Conservation (phyloP, 2,113 vertebrate genomes). For the Oncorhynchus gorbuscha region DNA sequence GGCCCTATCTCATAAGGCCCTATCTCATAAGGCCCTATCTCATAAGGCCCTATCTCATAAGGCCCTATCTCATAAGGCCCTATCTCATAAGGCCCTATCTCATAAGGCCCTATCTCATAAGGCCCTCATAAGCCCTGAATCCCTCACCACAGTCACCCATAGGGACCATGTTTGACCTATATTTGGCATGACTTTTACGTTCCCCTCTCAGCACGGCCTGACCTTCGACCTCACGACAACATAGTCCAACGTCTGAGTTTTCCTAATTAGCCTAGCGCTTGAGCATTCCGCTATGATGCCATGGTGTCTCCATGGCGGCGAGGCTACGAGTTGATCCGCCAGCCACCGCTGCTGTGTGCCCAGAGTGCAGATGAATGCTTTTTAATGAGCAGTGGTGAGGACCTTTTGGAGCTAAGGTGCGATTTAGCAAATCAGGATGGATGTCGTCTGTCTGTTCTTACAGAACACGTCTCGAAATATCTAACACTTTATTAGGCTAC, state of each 20-base stretch:
- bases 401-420: constrained; percentile 10
- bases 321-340: too few relatives aligned
- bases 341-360: constrained; percentile 13
- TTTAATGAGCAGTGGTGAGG: constrained; percentile 52
- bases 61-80: too few relatives aligned
- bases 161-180: constrained; percentile 38
- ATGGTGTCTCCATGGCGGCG: too few relatives aligned
- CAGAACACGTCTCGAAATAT: background rate
- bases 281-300: too few relatives aligned
- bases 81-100: too few relatives aligned
- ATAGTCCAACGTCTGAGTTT: constrained; percentile 13
- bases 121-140: background rate
- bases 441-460: constrained; percentile 13
- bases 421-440: constrained; percentile 7
- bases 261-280: too few relatives aligned
- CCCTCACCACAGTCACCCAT: constrained; percentile 9
- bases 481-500: too few relatives aligned
- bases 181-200: constrained; percentile 34
- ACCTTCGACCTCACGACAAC: background rate
- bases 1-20: too few relatives aligned
- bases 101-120: background rate
- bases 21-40: background rate
- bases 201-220: constrained; percentile 24
- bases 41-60: too few relatives aligned
- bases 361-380: constrained; percentile 53